Conservation (phyloP, 2,888 invertebrate genomes). For the Rhagophthalmus giganteus region DNA sequence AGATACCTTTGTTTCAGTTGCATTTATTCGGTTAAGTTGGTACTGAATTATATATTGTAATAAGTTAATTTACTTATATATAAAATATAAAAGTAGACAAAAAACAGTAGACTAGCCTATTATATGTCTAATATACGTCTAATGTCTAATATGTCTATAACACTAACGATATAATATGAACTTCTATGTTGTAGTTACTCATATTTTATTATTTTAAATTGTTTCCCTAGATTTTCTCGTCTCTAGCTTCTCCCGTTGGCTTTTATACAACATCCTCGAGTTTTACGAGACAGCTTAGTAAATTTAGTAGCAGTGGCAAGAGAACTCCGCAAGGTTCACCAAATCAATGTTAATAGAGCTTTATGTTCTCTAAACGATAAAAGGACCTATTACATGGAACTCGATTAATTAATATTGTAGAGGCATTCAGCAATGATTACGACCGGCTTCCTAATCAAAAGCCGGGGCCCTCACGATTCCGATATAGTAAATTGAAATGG, state of each 20-base stretch:
- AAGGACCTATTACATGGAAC: conserved; percentile 31
- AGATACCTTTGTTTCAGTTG: too few species aligned
- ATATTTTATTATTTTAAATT: not conserved
- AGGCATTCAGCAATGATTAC: conserved; percentile 35
- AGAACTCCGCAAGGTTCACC: conserved; percentile 14
- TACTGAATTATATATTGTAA: too few species aligned
- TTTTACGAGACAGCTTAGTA: conserved; percentile 11
- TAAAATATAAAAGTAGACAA: too few species aligned
- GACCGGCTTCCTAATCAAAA: conserved; percentile 35
- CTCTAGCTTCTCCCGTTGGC: not conserved
- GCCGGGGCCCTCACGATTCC: conserved; percentile 29
- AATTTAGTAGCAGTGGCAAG: conserved; percentile 12
- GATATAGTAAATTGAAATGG: conserved; percentile 32
- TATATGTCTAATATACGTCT: too few species aligned
- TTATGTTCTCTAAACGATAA: conserved; percentile 26
- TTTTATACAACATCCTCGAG: conserved; percentile 5
- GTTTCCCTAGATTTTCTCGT: not conserved
- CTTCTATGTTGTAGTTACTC: too few species aligned
- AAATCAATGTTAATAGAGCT: conserved; percentile 25
- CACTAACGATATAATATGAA: too few species aligned
- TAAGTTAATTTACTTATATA: too few species aligned
- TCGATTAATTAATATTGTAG: conserved; percentile 37
- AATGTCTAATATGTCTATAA: too few species aligned
- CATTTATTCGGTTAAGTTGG: too few species aligned
- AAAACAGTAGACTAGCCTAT: too few species aligned